Evolutionary conservation across 2,113 vertebrate genomes (phyloP), one percentile per base, ranked within the genome.

Genomic region (Podarcis cretensis): DNA sequence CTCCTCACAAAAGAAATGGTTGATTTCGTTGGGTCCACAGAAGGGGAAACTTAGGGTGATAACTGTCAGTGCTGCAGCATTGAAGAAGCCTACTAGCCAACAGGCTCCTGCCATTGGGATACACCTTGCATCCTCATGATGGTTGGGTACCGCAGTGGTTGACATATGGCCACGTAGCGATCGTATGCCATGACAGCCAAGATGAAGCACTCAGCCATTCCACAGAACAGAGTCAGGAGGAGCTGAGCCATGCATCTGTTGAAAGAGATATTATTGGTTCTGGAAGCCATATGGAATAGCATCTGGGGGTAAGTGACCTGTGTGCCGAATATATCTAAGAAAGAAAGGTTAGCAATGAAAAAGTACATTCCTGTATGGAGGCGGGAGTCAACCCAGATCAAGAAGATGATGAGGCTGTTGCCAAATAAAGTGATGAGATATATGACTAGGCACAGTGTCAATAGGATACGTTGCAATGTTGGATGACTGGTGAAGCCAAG

Each of bases 321-420:
- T 35, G 93, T 91, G 43, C 84, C 93, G 65, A 81, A 93, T 43
- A 90, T 88, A 12, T 94, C 92, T 10, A 94, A 81, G 78, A 89
- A 94, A 3, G 92, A 93, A 1, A 94, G 71, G 32, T 94, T 92
- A 25, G 92, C 88, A 71, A 95, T 82, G 89, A 94, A 95, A 69
- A 92, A 92, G 30, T 94, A 91, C 92, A 95, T 95, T 21, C 88
- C 94, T 2, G 68, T 89, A 14, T 69, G 90, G 2, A 91, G 76
- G 14, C 27, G 40, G 89, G 54, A 76, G 88, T 87, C 75, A 21
- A 76, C 83, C 88, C 25, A 84, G 23, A 86, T 40, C 37, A 79
- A 71, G 83, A 85, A 54, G 81, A 54, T 16, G 84, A 86, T 23
- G 40, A 81, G 74, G 66, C 59, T 57, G 9, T 90, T 90, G 14